Percentiles rank a stretch among this genome's conserved stretches.
These are phyloP conservation scores for Xyliphius kryptos DNA, from an alignment of 2,113 vertebrate genomes.

Conservation along the genomic window DNA sequence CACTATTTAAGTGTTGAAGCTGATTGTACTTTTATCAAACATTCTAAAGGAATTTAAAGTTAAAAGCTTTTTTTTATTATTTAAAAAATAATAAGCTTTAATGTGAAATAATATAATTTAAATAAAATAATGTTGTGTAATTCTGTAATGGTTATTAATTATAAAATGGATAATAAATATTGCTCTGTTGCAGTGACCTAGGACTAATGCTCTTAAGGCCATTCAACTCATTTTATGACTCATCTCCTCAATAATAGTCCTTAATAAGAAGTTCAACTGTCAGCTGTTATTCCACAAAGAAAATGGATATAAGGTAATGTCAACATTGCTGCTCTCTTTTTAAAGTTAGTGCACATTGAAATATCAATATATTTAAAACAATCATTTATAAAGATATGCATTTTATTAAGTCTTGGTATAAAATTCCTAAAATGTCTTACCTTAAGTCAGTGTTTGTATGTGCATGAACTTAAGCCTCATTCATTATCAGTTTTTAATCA, in stretches of 20 bases:
- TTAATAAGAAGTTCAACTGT: not conserved
- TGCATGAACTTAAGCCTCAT: not conserved
- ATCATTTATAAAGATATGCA: too few relatives aligned
- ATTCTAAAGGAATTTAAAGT: too few relatives aligned
- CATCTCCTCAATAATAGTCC: not conserved
- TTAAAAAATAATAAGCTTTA: too few relatives aligned
- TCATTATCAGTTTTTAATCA: not conserved
- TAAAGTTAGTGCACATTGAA: too few relatives aligned
- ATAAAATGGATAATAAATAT: too few relatives aligned
- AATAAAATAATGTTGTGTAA: too few relatives aligned
- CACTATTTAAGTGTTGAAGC: slow-evolving; percentile 60
- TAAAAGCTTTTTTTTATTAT: too few relatives aligned
- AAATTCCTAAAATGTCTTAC: not conserved
- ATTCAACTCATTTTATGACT: not conserved
- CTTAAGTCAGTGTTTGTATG: not conserved
- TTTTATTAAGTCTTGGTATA: not conserved
- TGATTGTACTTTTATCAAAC: not conserved
- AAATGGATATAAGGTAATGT: not conserved
- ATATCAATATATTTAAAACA: too few relatives aligned
- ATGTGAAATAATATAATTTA: too few relatives aligned
- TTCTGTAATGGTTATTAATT: too few relatives aligned
- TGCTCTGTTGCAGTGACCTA: not conserved
- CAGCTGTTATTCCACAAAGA: not conserved
- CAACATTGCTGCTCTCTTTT: too few relatives aligned
- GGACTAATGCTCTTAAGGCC: not conserved